Conservation (phyloP, 2,113 vertebrate genomes). For the Ailuropoda melanoleuca region DNA sequence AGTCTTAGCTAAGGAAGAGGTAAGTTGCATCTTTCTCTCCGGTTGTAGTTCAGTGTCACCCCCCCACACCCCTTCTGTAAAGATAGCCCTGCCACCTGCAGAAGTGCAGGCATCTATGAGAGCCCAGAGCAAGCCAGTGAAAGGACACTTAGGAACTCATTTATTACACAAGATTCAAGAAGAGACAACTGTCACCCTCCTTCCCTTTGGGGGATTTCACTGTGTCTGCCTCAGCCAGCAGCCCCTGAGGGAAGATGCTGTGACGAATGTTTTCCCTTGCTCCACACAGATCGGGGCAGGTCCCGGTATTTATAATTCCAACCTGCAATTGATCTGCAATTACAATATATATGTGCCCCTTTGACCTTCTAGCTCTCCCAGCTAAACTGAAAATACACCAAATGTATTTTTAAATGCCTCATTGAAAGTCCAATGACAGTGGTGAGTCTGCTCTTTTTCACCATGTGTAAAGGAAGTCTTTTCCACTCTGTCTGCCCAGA, state of each 20-base stretch:
- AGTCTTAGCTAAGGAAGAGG: background rate
- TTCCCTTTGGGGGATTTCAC: slow-evolving; percentile 49
- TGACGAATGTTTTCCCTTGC: slow-evolving; percentile 62
- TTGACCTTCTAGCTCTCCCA: slow-evolving; percentile 48
- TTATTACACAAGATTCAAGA: slow-evolving; percentile 73
- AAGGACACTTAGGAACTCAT: slow-evolving; percentile 69
- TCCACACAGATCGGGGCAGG: slow-evolving; percentile 54
- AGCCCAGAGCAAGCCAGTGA: slow-evolving; percentile 71
- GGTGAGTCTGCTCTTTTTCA: background rate
- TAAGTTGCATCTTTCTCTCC: background rate
- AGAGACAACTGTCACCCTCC: slow-evolving; percentile 67
- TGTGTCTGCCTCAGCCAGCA: slow-evolving; percentile 74
- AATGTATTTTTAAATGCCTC: slow-evolving; percentile 20
- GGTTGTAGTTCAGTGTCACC: background rate
- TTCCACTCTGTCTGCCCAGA: background rate
- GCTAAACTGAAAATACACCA: slow-evolving; percentile 16
- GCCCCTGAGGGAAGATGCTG: slow-evolving; percentile 60
- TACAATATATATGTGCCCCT: background rate
- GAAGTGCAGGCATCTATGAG: background rate
- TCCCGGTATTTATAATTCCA: slow-evolving; percentile 69
- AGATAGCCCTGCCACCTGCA: background rate
- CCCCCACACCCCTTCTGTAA: background rate
- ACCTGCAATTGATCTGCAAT: slow-evolving; percentile 57
- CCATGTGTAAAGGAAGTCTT: background rate
- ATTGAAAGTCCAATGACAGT: background rate